Conservation (phyloP, 2,113 vertebrate species). For the Zootoca vivipara region DNA sequence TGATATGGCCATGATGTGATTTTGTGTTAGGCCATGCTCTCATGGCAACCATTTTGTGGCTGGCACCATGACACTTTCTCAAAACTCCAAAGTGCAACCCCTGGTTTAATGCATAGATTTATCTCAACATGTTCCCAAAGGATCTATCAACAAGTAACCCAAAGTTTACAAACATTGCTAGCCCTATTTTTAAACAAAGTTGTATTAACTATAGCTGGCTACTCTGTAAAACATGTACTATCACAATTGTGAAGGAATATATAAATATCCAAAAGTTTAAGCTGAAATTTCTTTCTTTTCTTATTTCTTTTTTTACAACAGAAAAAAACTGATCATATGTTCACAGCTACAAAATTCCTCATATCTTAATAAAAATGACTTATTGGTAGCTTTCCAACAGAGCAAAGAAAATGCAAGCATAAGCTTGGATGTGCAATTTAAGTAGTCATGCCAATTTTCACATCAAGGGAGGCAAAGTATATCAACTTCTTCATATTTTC, state of each 20-base stretch:
- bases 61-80: too few species aligned
- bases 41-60: too few species aligned
- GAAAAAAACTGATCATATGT: background rate
- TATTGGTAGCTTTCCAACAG: slow-evolving; percentile 41
- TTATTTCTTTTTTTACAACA: accelerated
- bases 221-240: background rate
- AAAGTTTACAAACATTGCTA: background rate
- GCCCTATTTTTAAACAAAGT: background rate
- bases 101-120: background rate
- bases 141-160: background rate
- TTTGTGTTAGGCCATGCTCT: too few species aligned
- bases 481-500: background rate
- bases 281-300: background rate
- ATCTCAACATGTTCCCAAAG: accelerated
- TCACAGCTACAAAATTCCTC: slow-evolving; percentile 16
- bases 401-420: slow-evolving; percentile 29
- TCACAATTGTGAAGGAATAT: background rate
- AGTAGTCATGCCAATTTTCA: slow-evolving; percentile 24
- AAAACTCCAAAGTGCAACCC: too few species aligned
- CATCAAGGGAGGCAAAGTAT: slow-evolving; percentile 29
- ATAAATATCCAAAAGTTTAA: background rate
- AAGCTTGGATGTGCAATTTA: slow-evolving; percentile 19
- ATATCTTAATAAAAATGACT: background rate
- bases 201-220: background rate
- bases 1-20: too few species aligned